Conservation (phyloP, 2,888 invertebrate species). For the Geophilus truncorum region DNA sequence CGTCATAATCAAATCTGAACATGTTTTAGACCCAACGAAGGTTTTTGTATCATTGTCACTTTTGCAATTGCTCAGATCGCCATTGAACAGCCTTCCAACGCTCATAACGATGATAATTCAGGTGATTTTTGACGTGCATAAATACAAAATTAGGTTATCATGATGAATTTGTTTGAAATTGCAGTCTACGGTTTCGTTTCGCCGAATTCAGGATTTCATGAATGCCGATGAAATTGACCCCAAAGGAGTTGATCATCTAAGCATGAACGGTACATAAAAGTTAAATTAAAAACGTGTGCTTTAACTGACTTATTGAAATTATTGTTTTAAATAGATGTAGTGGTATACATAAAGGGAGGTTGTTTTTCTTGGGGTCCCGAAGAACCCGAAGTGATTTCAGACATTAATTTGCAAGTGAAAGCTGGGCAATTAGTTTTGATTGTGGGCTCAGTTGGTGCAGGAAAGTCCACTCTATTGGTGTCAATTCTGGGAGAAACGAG, state of each 20-base stretch:
- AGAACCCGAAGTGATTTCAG: conserved; percentile 62
- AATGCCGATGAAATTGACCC: conserved; percentile 84
- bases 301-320: no score
- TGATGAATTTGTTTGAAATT: background rate
- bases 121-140: conserved; percentile 11
- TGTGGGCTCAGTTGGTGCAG: conserved; percentile 81
- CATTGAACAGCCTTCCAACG: conserved; percentile 44
- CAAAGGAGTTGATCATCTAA: conserved; percentile 62
- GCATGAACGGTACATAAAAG: conserved; percentile 18
- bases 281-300: no score
- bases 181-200: conserved; percentile 80
- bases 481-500: conserved; percentile 89
- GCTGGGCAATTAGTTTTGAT: conserved; percentile 70
- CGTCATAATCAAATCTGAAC: background rate
- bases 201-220: conserved; percentile 86
- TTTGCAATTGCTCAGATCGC: background rate
- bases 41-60: conserved; percentile 30
- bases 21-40: conserved; percentile 27
- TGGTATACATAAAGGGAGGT: conserved; percentile 77
- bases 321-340: conserved; percentile 57
- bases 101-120: conserved; percentile 9
- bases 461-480: conserved; percentile 81
- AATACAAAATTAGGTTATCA: no score
- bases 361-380: conserved; percentile 77
- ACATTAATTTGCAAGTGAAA: conserved; percentile 67